phyloP scores from a whole-genome alignment of 2,888 invertebrate genomes.

The Rhyacophila evoluta region DNA sequence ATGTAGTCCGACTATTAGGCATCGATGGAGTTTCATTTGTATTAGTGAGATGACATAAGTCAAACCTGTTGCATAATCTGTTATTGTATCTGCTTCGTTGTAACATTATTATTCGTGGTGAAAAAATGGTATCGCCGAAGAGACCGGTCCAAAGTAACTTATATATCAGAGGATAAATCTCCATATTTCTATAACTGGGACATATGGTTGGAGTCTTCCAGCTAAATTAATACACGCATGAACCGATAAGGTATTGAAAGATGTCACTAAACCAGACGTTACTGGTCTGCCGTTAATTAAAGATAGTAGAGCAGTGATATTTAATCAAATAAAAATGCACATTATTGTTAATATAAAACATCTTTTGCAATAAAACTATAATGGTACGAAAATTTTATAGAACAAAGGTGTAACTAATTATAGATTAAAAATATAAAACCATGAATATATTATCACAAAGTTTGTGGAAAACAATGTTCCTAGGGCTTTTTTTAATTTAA shows the following conservation, averaged over 20 bases:
- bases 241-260: slow-evolving; percentile 49
- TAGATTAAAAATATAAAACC: too few species aligned
- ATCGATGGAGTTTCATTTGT: too few species aligned
- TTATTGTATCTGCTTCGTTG: background rate
- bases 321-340: too few species aligned
- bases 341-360: too few species aligned
- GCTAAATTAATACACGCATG: slow-evolving; percentile 33
- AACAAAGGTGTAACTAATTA: too few species aligned
- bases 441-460: too few species aligned
- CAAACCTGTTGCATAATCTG: background rate
- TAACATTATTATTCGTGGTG: background rate
- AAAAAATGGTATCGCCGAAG: background rate
- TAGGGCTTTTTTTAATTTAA: too few species aligned
- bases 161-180: slow-evolving; percentile 42
- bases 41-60: too few species aligned
- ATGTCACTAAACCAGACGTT: slow-evolving; percentile 40
- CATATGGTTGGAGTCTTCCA: slow-evolving; percentile 33
- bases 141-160: background rate
- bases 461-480: too few species aligned
- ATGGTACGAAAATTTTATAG: too few species aligned
- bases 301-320: background rate
- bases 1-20: too few species aligned
- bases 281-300: background rate
- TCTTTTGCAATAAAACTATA: too few species aligned
- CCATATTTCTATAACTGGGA: slow-evolving; percentile 32